Base-by-base conservation (phyloP, 1,140 invertebrate genomes). In the Plutomurus gul region DNA sequence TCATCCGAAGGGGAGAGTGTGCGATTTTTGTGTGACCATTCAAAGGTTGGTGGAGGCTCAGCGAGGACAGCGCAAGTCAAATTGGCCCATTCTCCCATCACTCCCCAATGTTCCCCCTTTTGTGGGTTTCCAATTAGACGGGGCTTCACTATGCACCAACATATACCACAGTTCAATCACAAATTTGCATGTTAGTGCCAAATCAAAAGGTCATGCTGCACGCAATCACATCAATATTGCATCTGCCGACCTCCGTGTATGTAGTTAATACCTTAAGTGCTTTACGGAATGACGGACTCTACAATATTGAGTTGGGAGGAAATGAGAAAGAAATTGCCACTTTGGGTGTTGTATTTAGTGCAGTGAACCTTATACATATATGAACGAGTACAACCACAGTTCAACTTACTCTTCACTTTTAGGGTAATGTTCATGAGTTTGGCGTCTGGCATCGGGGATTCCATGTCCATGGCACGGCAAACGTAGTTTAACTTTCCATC, bases 341-440 rank as follows among this genome's bases (percentile, higher is more conserved):
- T 46, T 10, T 33, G 25, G 16, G 16, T 30, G 27, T 4, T 49
- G 30, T 22, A 30, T 4, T 65, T 65, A 2, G 3, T 1, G 33
- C 39, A 40, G 16, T 37, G n/a, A n/a, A n/a, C n/a, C n/a, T n/a
- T n/a, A n/a, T n/a, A n/a, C n/a, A n/a, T n/a, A n/a, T n/a, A n/a
- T n/a, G n/a, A n/a, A n/a, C n/a, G n/a, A n/a, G n/a, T n/a, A n/a
- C n/a, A n/a, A n/a, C n/a, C n/a, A n/a, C n/a, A n/a, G n/a, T n/a
- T n/a, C 2, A 18, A 77, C 76, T 82, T 76, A 82, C 83, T 84
- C 77, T 78, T 80, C 60, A 84, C 83, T 78, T 81, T 82, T 20
- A 84, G 73, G 13, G 75, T 77, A 18, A 84, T 84, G 36, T 80
- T 79, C 81, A 84, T 81, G 10, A 43, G 8, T 73, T 82, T 82